phyloP scores from a whole-genome alignment of 2,888 invertebrate species.

The Lasioglossum malachurum region DNA sequence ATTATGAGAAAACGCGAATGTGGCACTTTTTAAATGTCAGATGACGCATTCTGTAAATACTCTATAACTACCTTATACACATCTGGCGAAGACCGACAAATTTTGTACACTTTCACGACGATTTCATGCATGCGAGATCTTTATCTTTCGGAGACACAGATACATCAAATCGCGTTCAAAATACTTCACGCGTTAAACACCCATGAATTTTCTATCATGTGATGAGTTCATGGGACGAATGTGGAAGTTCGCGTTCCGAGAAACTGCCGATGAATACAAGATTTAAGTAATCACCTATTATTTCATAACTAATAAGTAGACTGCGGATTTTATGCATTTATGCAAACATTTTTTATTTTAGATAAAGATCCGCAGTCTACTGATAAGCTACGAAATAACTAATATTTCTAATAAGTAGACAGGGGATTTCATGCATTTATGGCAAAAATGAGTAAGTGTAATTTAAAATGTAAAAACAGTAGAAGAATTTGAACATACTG shows the following conservation, averaged over 20 bases:
- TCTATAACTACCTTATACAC: not conserved
- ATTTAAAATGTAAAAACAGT: too few relatives aligned
- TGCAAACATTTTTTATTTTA: too few relatives aligned
- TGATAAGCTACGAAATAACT: too few relatives aligned
- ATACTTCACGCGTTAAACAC: not conserved
- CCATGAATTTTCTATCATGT: not conserved
- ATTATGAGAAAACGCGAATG: conserved; percentile 17
- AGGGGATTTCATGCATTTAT: too few relatives aligned
- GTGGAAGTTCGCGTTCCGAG: not conserved
- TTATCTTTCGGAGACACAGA: not conserved
- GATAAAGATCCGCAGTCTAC: too few relatives aligned
- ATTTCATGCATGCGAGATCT: not conserved
- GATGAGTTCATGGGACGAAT: not conserved
- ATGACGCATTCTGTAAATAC: conserved; percentile 2
- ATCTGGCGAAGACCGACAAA: not conserved
- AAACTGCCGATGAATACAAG: not conserved
- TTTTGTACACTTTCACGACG: not conserved
- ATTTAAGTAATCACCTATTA: not conserved
- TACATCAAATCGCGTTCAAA: not conserved
- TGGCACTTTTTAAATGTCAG: conserved; percentile 49
- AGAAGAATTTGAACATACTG: too few relatives aligned
- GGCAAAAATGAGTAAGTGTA: too few relatives aligned
- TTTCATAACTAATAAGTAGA: not conserved
- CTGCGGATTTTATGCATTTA: too few relatives aligned
- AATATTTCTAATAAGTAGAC: too few relatives aligned